These are phyloP conservation scores for Rhodophaea formosa DNA, from an alignment of 2,888 invertebrate genomes.

Conservation along the genomic window DNA sequence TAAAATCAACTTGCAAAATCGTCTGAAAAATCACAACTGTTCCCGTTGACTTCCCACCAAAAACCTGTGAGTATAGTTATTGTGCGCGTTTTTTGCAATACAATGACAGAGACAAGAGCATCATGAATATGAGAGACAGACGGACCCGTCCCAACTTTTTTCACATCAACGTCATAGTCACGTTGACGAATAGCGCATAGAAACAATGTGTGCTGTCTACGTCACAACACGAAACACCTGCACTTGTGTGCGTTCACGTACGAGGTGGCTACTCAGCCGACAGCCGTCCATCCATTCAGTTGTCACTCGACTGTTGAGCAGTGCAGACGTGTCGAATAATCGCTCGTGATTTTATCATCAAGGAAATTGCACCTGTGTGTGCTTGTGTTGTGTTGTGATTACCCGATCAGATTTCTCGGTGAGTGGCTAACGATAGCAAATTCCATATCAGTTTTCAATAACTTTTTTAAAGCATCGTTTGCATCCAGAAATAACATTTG, in stretches of 20 bases:
- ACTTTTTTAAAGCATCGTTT: constrained; percentile 49
- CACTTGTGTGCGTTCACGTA: constrained; percentile 37
- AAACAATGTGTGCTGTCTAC: constrained; percentile 24
- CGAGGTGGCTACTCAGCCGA: constrained; percentile 19
- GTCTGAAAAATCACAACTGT: too few species aligned
- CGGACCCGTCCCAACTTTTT: not conserved
- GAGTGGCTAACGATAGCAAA: constrained; percentile 42
- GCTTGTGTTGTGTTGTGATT: constrained; percentile 62
- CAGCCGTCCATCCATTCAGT: constrained; percentile 47
- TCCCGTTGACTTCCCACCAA: too few species aligned
- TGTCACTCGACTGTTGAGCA: constrained; percentile 48
- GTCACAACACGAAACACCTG: constrained; percentile 55
- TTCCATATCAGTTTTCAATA: constrained; percentile 36
- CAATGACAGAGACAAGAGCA: too few species aligned
- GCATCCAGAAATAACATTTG: constrained; percentile 68
- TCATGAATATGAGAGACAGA: too few species aligned
- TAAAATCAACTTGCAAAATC: too few species aligned
- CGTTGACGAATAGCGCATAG: not conserved
- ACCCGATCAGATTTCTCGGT: constrained; percentile 51
- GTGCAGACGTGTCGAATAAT: constrained; percentile 42
- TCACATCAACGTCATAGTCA: constrained; percentile 2
- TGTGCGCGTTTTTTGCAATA: too few species aligned
- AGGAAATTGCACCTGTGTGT: constrained; percentile 37
- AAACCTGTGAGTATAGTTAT: too few species aligned
- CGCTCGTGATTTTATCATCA: constrained; percentile 38